phyloP scores from a whole-genome alignment of 2,888 invertebrate species.

The Tupiocoris notatus region DNA sequence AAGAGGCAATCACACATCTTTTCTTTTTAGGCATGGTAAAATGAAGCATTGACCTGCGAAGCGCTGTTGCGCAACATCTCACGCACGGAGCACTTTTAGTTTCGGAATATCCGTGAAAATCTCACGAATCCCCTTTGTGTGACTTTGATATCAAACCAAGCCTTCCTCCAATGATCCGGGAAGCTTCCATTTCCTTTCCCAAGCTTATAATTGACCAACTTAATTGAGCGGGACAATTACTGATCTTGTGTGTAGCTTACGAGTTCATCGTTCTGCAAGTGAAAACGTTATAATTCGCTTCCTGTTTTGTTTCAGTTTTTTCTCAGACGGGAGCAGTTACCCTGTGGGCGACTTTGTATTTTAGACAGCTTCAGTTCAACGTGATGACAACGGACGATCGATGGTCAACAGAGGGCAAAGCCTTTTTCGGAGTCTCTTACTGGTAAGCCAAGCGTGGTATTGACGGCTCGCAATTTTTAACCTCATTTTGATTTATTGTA shows the following conservation, averaged over 20 bases:
- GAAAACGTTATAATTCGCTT: slow-evolving; percentile 52
- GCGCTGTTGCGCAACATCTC: no score
- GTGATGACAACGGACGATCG: slow-evolving; percentile 78
- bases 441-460: slow-evolving; percentile 67
- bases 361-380: slow-evolving; percentile 74
- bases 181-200: background rate
- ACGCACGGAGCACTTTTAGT: no score
- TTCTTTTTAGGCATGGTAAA: no score
- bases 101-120: no score
- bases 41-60: no score
- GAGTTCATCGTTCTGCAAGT: background rate
- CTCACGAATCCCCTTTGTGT: no score
- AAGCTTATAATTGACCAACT: background rate
- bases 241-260: background rate
- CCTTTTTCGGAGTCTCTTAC: slow-evolving; percentile 82
- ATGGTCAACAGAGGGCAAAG: slow-evolving; percentile 80
- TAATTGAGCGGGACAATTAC: background rate
- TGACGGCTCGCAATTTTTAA: no score
- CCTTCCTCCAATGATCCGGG: no score
- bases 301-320: slow-evolving; percentile 59
- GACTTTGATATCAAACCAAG: no score
- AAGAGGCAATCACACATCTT: no score
- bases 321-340: slow-evolving; percentile 72
- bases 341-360: slow-evolving; percentile 83
- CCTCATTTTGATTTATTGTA: no score